Conservation (phyloP, 2,888 invertebrate genomes). For the Ecdyonurus torrentis region DNA sequence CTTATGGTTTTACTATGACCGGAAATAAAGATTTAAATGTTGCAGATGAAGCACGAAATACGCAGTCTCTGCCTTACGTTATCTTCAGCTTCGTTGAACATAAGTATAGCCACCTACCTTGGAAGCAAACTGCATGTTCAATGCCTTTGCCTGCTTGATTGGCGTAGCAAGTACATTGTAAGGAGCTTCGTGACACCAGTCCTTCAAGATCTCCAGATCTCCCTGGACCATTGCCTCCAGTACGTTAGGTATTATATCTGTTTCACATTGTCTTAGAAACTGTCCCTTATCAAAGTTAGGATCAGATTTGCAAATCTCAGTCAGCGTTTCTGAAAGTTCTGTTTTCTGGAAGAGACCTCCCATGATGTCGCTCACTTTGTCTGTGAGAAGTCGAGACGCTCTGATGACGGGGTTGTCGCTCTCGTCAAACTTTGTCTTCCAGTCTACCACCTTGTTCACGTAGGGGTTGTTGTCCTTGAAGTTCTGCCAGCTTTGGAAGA, state of each 20-base stretch:
- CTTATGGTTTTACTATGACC: too few relatives aligned
- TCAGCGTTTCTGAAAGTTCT: slow-evolving; percentile 90
- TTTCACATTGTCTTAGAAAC: slow-evolving; percentile 85
- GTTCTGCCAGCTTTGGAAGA: slow-evolving; percentile 95
- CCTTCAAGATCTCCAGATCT: slow-evolving; percentile 72
- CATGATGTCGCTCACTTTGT: slow-evolving; percentile 72
- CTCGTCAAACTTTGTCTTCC: slow-evolving; percentile 96
- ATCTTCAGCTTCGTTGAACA: too few relatives aligned
- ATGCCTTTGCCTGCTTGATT: slow-evolving; percentile 68
- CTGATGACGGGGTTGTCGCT: slow-evolving; percentile 88
- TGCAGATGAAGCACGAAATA: too few relatives aligned
- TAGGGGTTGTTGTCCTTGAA: slow-evolving; percentile 97
- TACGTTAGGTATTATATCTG: slow-evolving; percentile 95
- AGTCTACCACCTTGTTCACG: slow-evolving; percentile 89
- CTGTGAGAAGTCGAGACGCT: slow-evolving; percentile 79
- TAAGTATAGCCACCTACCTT: too few relatives aligned
- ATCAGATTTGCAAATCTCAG: slow-evolving; percentile 94
- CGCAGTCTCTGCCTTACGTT: too few relatives aligned
- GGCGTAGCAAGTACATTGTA: slow-evolving; percentile 80
- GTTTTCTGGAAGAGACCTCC: slow-evolving; percentile 84
- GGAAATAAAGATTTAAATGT: too few relatives aligned
- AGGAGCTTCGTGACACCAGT: slow-evolving; percentile 97
- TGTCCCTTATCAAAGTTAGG: slow-evolving; percentile 77
- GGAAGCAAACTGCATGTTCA: slow-evolving; percentile 62
- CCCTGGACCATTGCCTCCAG: slow-evolving; percentile 91